Percentiles rank a stretch among this genome's conserved stretches.
Evolutionary conservation across 2,888 invertebrate genomes (phyloP).

Genomic region (Herminia tarsipennalis): DNA sequence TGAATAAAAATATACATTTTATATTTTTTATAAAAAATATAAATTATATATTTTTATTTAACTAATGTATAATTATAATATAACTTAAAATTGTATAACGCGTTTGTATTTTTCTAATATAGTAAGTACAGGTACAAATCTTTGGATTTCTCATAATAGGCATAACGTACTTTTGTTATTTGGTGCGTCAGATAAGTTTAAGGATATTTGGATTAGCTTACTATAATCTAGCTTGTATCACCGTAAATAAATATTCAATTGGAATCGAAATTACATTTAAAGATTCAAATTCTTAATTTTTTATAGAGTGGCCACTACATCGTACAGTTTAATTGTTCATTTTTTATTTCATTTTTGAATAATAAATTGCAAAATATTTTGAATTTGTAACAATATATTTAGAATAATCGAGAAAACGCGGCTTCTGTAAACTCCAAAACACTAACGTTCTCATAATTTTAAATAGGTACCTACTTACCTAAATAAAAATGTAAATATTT

Average conservation of each 20-base stretch:
- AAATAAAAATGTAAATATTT: neutral
- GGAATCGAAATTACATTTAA: constrained; percentile 50
- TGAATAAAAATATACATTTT: no score
- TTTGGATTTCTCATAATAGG: constrained; percentile 46
- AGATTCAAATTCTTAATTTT: constrained; percentile 51
- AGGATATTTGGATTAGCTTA: constrained; percentile 55
- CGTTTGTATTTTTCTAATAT: no score
- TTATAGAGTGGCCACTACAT: constrained; percentile 75
- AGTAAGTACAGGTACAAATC: no score
- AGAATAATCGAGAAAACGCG: no score
- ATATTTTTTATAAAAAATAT: no score
- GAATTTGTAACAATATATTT: no score
- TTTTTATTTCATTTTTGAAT: neutral
- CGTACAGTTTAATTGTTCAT: constrained; percentile 50
- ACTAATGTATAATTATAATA: no score
- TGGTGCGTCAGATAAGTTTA: constrained; percentile 70
- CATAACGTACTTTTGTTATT: constrained; percentile 61
- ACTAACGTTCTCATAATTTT: neutral
- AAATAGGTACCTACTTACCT: neutral
- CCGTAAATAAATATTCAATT: constrained; percentile 59
- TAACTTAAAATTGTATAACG: no score
- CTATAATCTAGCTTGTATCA: constrained; percentile 56
- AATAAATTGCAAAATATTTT: neutral
- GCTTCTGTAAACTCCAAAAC: no score
- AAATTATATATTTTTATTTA: no score